A percentile compares a stretch with the other conserved stretches of the same genome.
These are phyloP conservation scores for Drymodes brunneopygia DNA, from an alignment of 2,113 vertebrate genomes.

Conservation along the genomic window DNA sequence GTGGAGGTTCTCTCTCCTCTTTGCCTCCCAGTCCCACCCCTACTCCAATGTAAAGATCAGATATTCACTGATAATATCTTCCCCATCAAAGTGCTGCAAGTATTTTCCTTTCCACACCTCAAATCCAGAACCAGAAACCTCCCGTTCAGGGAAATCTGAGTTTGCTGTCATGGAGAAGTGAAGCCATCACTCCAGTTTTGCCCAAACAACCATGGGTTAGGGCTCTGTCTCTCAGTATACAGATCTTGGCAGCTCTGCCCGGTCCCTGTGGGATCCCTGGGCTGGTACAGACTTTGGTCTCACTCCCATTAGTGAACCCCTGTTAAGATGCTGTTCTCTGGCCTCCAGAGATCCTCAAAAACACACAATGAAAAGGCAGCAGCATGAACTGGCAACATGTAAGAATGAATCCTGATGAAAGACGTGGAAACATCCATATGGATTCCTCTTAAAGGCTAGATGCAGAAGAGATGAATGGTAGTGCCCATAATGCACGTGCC, in stretches of 20 bases:
- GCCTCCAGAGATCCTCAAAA: background rate
- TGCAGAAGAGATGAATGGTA: background rate
- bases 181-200: background rate
- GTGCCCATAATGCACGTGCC: accelerated
- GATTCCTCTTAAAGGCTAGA: background rate
- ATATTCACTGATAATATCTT: background rate
- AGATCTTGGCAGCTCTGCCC: background rate
- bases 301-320: background rate
- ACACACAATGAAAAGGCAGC: background rate
- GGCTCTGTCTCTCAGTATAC: background rate
- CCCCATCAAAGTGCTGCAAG: background rate
- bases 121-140: background rate
- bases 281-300: accelerated
- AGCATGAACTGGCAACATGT: accelerated
- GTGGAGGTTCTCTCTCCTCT: background rate
- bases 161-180: background rate
- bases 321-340: background rate
- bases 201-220: background rate
- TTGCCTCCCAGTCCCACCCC: background rate
- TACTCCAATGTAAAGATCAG: background rate
- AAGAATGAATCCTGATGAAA: background rate
- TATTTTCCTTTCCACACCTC: background rate
- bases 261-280: background rate
- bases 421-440: background rate
- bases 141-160: background rate